phyloP scores from a whole-genome alignment of 2,113 vertebrate genomes.

The Paedocypris sp. region DNA sequence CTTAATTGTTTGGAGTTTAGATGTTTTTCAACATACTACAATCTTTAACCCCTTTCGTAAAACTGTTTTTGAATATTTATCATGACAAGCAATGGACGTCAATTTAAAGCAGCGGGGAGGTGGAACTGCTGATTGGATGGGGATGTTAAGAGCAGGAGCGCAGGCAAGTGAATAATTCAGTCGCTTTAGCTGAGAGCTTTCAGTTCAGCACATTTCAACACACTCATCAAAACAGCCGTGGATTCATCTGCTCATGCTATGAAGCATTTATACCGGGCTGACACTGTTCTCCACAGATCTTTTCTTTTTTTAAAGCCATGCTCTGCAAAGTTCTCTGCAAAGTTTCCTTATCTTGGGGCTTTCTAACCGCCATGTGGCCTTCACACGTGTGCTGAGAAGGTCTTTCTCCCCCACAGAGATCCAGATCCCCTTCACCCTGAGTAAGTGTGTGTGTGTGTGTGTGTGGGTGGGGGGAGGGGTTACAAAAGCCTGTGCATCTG shows the following conservation, averaged over 20 bases:
- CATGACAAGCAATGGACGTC: no score
- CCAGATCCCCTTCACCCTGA: not conserved
- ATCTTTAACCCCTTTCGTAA: no score
- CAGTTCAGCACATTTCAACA: not conserved
- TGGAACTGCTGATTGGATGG: not conserved
- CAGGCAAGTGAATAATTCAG: not conserved
- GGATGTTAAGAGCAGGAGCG: not conserved
- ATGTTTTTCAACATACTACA: no score
- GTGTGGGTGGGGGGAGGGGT: not conserved
- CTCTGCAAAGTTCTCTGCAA: not conserved
- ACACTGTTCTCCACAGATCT: not conserved
- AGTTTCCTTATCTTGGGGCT: not conserved
- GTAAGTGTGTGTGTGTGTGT: not conserved
- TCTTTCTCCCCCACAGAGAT: not conserved
- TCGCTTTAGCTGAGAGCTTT: not conserved
- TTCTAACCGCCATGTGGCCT: not conserved
- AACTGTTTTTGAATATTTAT: no score
- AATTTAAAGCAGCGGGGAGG: no score
- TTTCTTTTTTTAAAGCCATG: slow-evolving; percentile 5
- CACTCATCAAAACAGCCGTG: not conserved
- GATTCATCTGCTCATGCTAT: not conserved
- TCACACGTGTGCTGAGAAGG: not conserved
- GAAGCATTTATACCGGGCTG: not conserved
- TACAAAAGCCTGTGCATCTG: not conserved
- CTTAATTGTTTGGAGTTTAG: no score